Evolutionary conservation across 1,140 invertebrate species (phyloP), one percentile per base, ranked within the genome.

Genomic region (Trachelipus rathkii): DNA sequence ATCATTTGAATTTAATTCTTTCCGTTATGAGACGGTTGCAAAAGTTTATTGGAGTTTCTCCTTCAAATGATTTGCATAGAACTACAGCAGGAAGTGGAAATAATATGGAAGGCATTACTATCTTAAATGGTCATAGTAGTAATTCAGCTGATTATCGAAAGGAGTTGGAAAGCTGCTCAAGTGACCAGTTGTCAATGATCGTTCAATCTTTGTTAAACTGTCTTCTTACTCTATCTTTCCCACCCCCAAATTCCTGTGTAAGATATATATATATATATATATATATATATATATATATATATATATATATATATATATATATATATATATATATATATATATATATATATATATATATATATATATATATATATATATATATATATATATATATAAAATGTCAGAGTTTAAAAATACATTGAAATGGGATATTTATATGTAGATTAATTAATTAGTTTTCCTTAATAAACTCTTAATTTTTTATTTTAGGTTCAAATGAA

Each of bases 1-100:
- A 92, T 77, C 92, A 94, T 85, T 85, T 93, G 66, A 94, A 93
- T 82, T 86, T 92, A 7, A 89, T 93, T 10, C 87, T 89, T 75
- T 89, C 90, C 82, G 91, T 93, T 5, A 91, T 93, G 83, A 84
- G 88, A 45, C 86, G 93, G 68, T 85, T 94, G 10, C 90, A 92
- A 83, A 85, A 74, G 74, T 10, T 83, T 50, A 76, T 85, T 75
- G 72, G 74, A 9, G 15, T 71, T 2, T 24, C 50, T 11, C 50
- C 50, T 60, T 13, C 50, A 60, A 19, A 19, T 13, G 50, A 60
- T 60, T 60, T 15, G 4, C 50, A 60, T 60, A 19, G 11, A 9
- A 21, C 44, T 15, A 75, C 71, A 78, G 67, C 74, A 71, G 73
- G 74, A 73, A 70, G 73, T 73, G n/a, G 82, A 90, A 45, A 85